Evolutionary conservation across 2,113 vertebrate species (phyloP).

Genomic region (Todiramphus saurophagus): DNA sequence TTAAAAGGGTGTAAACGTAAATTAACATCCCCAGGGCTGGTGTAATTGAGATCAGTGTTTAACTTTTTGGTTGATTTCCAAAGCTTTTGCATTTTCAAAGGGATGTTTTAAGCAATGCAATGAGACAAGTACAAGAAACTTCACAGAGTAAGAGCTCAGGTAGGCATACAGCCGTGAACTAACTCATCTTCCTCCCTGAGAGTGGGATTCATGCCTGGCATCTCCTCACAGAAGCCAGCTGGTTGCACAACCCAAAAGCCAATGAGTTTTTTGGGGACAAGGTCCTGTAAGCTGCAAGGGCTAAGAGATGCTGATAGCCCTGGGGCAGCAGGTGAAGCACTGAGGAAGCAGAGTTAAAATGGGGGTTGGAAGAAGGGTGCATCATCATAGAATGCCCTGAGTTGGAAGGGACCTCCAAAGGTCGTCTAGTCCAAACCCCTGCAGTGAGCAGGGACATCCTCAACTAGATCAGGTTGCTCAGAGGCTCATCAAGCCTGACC

Average conservation of each 20-base stretch:
- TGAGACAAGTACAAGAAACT: background rate
- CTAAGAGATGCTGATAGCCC: background rate
- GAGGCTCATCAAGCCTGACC: too few species aligned
- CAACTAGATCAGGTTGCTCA: too few species aligned
- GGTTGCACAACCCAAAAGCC: accelerated
- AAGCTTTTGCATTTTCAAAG: background rate
- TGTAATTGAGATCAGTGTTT: background rate
- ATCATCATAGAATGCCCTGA: too few species aligned
- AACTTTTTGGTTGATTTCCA: background rate
- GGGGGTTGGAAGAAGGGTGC: background rate
- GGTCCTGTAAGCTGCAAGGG: background rate
- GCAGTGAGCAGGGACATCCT: too few species aligned
- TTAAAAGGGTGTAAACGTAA: background rate
- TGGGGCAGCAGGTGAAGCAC: background rate
- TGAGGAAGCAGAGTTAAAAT: background rate
- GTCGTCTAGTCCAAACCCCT: too few species aligned
- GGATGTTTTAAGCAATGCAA: background rate
- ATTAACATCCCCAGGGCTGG: background rate
- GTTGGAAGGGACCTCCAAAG: too few species aligned
- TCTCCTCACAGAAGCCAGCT: background rate
- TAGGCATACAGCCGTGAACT: accelerated
- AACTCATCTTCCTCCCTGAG: background rate
- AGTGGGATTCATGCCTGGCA: accelerated
- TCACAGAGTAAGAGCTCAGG: background rate
- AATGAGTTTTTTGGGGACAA: background rate